phyloP scores from a whole-genome alignment of 2,888 invertebrate species.

The Amphipoea lucens region DNA sequence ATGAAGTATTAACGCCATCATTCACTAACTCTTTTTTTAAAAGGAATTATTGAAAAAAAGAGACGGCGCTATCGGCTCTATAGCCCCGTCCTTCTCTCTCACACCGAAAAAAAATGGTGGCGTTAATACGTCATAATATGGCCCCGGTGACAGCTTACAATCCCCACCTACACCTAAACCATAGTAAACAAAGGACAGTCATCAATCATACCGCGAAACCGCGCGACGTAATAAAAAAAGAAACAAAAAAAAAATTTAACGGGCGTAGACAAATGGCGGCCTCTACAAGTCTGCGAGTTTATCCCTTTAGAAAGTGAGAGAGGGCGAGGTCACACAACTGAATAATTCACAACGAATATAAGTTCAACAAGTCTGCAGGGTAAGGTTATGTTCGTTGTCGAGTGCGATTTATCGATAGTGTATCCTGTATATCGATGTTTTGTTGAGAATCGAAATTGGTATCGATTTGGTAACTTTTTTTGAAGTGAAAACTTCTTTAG shows the following conservation, averaged over 20 bases:
- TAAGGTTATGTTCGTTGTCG: slow-evolving; percentile 38
- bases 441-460: not conserved
- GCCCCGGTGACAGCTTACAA: slow-evolving; percentile 5
- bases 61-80: not conserved
- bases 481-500: too few relatives aligned
- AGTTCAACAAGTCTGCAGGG: slow-evolving; percentile 66
- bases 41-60: not conserved
- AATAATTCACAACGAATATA: slow-evolving; percentile 66
- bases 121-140: not conserved
- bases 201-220: slow-evolving; percentile 42
- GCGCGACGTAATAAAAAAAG: slow-evolving; percentile 16
- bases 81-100: not conserved
- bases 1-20: not conserved
- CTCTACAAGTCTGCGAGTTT: slow-evolving; percentile 33
- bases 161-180: slow-evolving; percentile 5
- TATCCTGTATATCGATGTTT: slow-evolving; percentile 11
- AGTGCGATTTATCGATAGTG: slow-evolving; percentile 24
- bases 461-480: not conserved
- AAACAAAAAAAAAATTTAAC: slow-evolving; percentile 4
- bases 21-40: not conserved
- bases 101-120: not conserved
- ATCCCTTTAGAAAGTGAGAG: slow-evolving; percentile 49
- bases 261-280: slow-evolving; percentile 57
- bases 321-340: slow-evolving; percentile 60
- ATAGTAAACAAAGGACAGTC: slow-evolving; percentile 34